Percentiles rank a stretch among this genome's conserved stretches.
Conservation (phyloP, 53 echinoderm and acorn worm genomes). For the Paracentrotus lividus region DNA sequence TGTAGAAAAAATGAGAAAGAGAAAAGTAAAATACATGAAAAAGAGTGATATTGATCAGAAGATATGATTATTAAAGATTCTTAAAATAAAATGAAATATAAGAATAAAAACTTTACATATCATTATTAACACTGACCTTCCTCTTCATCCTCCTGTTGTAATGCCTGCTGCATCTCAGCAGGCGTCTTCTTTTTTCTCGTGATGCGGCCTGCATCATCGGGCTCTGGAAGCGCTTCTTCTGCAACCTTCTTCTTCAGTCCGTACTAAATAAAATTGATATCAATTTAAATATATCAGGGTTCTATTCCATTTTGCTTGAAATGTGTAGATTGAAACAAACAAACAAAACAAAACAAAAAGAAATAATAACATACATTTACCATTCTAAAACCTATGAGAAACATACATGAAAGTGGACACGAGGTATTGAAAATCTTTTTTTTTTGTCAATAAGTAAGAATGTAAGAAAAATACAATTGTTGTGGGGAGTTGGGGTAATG, state of each 20-base stretch:
- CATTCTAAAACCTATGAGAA: too few relatives aligned
- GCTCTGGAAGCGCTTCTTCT: constrained; percentile 73
- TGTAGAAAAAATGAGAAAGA: neutral
- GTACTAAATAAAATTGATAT: constrained; percentile 72
- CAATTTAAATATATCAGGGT: too few relatives aligned
- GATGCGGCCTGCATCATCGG: constrained; percentile 87
- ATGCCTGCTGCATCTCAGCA: constrained; percentile 90
- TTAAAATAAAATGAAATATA: neutral
- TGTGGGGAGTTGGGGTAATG: too few relatives aligned
- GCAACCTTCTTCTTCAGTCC: constrained; percentile 85
- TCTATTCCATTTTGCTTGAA: too few relatives aligned
- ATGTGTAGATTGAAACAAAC: too few relatives aligned
- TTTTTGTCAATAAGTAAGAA: too few relatives aligned
- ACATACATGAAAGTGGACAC: too few relatives aligned
- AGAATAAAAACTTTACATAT: too few relatives aligned
- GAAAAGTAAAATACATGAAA: neutral
- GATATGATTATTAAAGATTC: neutral
- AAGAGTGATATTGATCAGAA: neutral
- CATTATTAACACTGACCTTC: neutral
- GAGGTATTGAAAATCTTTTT: too few relatives aligned
- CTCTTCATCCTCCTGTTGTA: constrained; percentile 86
- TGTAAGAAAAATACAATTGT: too few relatives aligned
- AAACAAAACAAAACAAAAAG: too few relatives aligned
- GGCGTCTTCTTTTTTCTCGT: constrained; percentile 97
- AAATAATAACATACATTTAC: too few relatives aligned